Percentiles rank a stretch among this genome's conserved stretches.
These are phyloP conservation scores for Centropristis striata DNA, from an alignment of 2,113 vertebrate genomes.

Conservation along the genomic window DNA sequence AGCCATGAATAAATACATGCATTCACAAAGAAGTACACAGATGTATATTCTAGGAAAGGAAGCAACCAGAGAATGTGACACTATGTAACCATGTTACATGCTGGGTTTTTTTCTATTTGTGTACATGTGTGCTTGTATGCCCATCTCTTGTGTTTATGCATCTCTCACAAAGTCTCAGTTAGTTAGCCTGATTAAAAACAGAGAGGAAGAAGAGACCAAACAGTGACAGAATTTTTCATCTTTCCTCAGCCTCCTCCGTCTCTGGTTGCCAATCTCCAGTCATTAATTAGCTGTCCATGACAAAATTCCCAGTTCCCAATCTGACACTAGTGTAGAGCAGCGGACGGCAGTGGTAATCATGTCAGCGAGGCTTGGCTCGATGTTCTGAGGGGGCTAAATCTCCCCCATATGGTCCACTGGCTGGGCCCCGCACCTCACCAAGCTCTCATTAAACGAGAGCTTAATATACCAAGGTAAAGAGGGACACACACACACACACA, in stretches of 20 bases:
- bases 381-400: conserved; percentile 98
- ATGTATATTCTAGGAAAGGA: not conserved
- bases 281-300: conserved; percentile 79
- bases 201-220: conserved; percentile 50
- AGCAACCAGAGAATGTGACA: not conserved
- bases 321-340: conserved; percentile 85
- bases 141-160: not conserved
- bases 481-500: conserved; percentile 45
- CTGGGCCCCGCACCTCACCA: conserved; percentile 91
- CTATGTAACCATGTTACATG: not conserved
- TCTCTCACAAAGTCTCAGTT: conserved; percentile 31
- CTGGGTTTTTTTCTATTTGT: not conserved
- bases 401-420: conserved; percentile 97
- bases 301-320: conserved; percentile 67
- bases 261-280: conserved; percentile 72
- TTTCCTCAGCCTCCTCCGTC: conserved; percentile 54
- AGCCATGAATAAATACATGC: conserved; percentile 36
- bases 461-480: conserved; percentile 87
- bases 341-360: conserved; percentile 93
- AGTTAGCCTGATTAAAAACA: conserved; percentile 31
- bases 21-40: conserved; percentile 33
- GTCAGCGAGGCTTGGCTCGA: conserved; percentile 94
- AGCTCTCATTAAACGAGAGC: conserved; percentile 88
- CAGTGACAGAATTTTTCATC: conserved; percentile 42
- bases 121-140: not conserved